Base-by-base conservation (phyloP, 1,140 invertebrate species). In the Drosophila pachea region DNA sequence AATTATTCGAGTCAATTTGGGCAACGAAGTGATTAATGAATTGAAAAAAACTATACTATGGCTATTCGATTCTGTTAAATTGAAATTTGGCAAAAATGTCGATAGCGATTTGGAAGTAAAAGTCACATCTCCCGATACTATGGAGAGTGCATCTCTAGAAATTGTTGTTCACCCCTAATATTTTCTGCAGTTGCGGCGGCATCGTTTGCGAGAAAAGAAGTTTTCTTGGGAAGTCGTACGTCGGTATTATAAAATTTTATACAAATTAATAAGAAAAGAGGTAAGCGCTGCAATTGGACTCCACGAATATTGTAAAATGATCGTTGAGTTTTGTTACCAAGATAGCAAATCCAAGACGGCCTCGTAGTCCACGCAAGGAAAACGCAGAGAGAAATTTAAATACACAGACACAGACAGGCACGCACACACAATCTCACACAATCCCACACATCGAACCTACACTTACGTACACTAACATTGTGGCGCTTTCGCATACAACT, bases 181-280 rank as follows among this genome's bases (percentile, higher is more conserved):
- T 70, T 70, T 70, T 70, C 62, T 66, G 63, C 49, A 66, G 63
- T 66, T 66, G 62, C 62, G 68, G 61, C 61, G 67, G 68, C 68
- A 49, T 68, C 36, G n/a, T 49, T 55, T 36, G 31, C 59, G 35
- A 71, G 31, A 67, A 71, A 22, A 55, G 32, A 61, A 9, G 16
- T 49, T 59, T 33, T 22, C n/a, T 56, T 40, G 8, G 33, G 7
- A 40, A 11, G 16, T 48, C 29, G 43, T 59, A 43, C 14, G 32
- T 12, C 12, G 5, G 9, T 35, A 14, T 32, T 16, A 12, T 22
- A 12, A 50, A 29, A 68, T n/a, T 49, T 16, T 9, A 38, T 35
- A 33, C 43, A 56, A 40, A 14, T 16, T 12, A 7, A 47, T 35
- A 69, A 52, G 43, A n/a, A n/a, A 58, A 52, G 49, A 66, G 63